Evolutionary conservation across 64 coral and sea anemone species (phyloP).

Genomic region (Astreopora myriophthalma): DNA sequence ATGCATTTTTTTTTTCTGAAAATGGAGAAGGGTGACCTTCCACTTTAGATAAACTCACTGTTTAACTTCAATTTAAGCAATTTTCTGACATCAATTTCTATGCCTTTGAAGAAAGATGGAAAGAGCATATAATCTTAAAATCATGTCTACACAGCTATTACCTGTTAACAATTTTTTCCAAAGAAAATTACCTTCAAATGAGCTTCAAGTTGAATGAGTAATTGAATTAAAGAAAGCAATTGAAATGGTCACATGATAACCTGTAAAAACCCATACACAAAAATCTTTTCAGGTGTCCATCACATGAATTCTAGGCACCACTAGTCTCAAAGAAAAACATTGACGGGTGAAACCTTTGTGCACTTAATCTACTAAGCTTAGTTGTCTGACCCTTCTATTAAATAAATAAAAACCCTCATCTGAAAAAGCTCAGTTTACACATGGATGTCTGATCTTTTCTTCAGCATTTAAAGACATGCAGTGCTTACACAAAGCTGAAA

Average conservation of each 20-base stretch:
- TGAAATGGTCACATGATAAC: neutral
- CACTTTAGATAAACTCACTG: neutral
- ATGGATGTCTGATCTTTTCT: neutral
- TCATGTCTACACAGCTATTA: neutral
- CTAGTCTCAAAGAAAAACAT: neutral
- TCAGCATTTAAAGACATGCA: neutral
- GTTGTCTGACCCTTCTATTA: neutral
- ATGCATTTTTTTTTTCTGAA: neutral
- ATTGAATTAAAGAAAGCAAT: neutral
- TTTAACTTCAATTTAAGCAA: neutral
- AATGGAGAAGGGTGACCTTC: neutral
- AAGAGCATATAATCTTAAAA: neutral
- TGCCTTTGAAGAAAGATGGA: neutral
- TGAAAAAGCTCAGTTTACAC: neutral
- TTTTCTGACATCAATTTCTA: neutral
- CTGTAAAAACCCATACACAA: neutral
- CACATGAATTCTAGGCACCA: neutral
- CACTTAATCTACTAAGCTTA: too few species aligned
- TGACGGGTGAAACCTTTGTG: neutral
- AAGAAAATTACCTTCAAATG: neutral
- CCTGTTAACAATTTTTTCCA: neutral
- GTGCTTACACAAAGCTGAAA: neutral
- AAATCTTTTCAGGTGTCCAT: neutral
- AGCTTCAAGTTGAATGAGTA: neutral
- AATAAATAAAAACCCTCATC: neutral